phyloP scores from a whole-genome alignment of 2,797 vertebrate genomes.

The Salarias fasciatus region DNA sequence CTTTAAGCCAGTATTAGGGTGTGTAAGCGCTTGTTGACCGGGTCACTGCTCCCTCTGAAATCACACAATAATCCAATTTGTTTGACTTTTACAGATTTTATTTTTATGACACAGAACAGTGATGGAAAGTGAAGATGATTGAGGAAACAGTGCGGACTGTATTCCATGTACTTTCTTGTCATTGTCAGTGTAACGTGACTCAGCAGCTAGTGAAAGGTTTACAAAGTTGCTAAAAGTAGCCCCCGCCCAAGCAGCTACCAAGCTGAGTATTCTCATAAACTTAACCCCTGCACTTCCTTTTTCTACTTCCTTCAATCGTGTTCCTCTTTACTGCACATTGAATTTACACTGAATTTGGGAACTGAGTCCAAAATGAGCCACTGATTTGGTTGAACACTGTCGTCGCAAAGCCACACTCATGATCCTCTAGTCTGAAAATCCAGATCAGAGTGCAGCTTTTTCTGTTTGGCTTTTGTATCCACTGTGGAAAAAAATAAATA shows the following conservation, averaged over 20 bases:
- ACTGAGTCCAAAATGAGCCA: neutral
- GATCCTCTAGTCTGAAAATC: too few relatives aligned
- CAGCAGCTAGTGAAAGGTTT: slow-evolving; percentile 43
- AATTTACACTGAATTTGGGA: neutral
- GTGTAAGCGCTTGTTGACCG: slow-evolving; percentile 11
- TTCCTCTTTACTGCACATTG: slow-evolving; percentile 44
- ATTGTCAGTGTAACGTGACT: slow-evolving; percentile 57
- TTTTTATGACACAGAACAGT: too few relatives aligned
- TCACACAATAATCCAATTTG: slow-evolving; percentile 1
- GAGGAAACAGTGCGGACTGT: too few relatives aligned
- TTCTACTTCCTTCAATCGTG: slow-evolving; percentile 46
- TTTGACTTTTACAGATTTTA: neutral
- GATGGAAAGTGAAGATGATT: too few relatives aligned
- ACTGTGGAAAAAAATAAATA: too few relatives aligned
- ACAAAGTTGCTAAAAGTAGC: slow-evolving; percentile 3
- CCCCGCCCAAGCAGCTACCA: too few relatives aligned
- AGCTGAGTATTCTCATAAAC: slow-evolving; percentile 18
- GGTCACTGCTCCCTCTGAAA: slow-evolving; percentile 1
- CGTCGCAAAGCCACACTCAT: too few relatives aligned
- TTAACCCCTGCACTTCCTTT: slow-evolving; percentile 45
- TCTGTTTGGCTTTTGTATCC: too few relatives aligned
- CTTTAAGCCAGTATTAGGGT: slow-evolving; percentile 11
- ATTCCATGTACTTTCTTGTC: neutral
- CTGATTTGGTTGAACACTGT: neutral
- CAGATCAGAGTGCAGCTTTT: too few relatives aligned